Percentiles rank a stretch among this genome's conserved stretches.
These are phyloP conservation scores for Atopsyche davidsoni DNA, from an alignment of 1,140 invertebrate genomes.

Conservation along the genomic window DNA sequence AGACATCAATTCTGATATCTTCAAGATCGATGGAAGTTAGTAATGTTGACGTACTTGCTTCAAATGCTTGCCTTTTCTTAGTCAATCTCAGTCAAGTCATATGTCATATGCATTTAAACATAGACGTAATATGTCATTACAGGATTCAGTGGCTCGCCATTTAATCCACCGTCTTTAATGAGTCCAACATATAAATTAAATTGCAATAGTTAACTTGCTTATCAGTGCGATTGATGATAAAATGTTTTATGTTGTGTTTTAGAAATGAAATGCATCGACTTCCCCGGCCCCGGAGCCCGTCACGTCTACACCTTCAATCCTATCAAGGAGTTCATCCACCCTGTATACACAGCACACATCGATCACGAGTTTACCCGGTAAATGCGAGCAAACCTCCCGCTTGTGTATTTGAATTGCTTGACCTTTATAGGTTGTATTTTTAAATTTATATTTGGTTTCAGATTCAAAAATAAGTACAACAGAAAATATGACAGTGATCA, in stretches of 20 bases:
- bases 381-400: constrained; percentile 7
- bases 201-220: no score
- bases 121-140: not conserved
- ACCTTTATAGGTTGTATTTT: not conserved
- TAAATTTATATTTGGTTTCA: constrained; percentile 28
- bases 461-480: constrained; percentile 69
- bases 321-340: constrained; percentile 84
- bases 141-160: not conserved
- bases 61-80: no score
- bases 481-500: constrained; percentile 59
- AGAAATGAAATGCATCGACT: constrained; percentile 71
- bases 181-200: no score
- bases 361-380: constrained; percentile 65
- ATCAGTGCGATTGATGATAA: no score
- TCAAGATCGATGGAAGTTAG: constrained; percentile 58
- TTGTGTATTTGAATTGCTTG: constrained; percentile 9
- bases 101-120: no score
- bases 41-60: no score
- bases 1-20: constrained; percentile 62
- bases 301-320: constrained; percentile 84
- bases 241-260: constrained; percentile 28
- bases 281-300: constrained; percentile 79
- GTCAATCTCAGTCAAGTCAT: no score
- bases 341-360: constrained; percentile 63
- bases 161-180: no score